Conservation (phyloP, 2,888 invertebrate species). For the Zygothrica quintamaculata region DNA sequence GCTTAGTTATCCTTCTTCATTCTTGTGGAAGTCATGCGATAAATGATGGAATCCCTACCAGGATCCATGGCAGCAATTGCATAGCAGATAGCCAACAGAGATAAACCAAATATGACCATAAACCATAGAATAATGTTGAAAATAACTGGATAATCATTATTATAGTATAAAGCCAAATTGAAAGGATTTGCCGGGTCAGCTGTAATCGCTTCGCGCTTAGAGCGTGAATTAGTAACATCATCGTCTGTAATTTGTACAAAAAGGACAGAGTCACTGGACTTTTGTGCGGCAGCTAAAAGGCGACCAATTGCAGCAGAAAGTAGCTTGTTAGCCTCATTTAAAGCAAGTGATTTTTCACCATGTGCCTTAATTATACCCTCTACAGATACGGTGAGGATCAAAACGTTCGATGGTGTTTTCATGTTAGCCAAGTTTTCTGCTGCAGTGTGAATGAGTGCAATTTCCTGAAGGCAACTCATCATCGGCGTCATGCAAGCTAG, state of each 20-base stretch:
- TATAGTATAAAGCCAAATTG: slow-evolving; percentile 87
- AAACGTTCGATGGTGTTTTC: slow-evolving; percentile 70
- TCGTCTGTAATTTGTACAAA: slow-evolving; percentile 86
- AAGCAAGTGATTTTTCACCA: slow-evolving; percentile 80
- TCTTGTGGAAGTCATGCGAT: slow-evolving; percentile 98
- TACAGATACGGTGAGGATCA: slow-evolving; percentile 75
- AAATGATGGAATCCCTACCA: slow-evolving; percentile 99
- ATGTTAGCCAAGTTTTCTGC: slow-evolving; percentile 69
- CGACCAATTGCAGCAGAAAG: slow-evolving; percentile 84
- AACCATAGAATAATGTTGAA: slow-evolving; percentile 96
- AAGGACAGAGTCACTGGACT: slow-evolving; percentile 85
- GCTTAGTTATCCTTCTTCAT: slow-evolving; percentile 98
- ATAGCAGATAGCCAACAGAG: slow-evolving; percentile 92
- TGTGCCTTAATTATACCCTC: slow-evolving; percentile 80
- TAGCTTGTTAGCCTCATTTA: slow-evolving; percentile 80
- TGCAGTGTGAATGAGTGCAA: slow-evolving; percentile 71
- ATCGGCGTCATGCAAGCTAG: slow-evolving; percentile 79
- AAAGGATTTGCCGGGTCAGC: slow-evolving; percentile 65
- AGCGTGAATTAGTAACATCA: slow-evolving; percentile 62
- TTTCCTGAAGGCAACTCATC: slow-evolving; percentile 80
- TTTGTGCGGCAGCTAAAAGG: slow-evolving; percentile 86
- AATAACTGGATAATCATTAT: slow-evolving; percentile 91
- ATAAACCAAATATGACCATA: slow-evolving; percentile 89
- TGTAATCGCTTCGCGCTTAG: slow-evolving; percentile 64
- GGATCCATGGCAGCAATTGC: slow-evolving; percentile 98